phyloP scores from a whole-genome alignment of 2,113 vertebrate species.

The Rhynchomys soricoides region DNA sequence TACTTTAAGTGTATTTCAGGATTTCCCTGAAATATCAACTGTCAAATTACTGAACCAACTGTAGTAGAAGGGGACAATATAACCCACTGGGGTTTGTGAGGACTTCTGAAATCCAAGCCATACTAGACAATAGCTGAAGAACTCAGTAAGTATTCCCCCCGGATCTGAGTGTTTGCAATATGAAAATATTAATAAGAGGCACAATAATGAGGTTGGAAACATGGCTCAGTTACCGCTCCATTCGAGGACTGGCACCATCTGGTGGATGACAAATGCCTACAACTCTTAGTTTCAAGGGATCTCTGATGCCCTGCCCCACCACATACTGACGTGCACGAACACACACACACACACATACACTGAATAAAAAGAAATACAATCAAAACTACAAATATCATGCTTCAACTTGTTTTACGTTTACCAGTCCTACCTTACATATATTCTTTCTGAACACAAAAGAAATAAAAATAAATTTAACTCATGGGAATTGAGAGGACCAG shows the following conservation, averaged over 20 bases:
- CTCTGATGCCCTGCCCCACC: background rate
- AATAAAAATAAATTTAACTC: constrained; percentile 22
- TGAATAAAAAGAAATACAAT: background rate
- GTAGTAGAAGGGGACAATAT: background rate
- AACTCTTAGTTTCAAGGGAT: background rate
- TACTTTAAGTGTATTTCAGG: constrained; percentile 48
- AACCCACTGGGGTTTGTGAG: background rate
- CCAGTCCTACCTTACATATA: constrained; percentile 35
- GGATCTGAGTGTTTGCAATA: background rate
- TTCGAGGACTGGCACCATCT: background rate
- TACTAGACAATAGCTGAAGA: background rate
- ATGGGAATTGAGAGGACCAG: constrained; percentile 27
- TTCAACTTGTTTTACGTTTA: constrained; percentile 44
- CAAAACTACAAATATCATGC: constrained; percentile 35
- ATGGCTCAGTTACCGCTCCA: background rate
- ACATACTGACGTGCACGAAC: background rate
- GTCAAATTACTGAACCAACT: background rate
- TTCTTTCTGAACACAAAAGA: constrained; percentile 44
- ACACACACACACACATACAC: too few species aligned
- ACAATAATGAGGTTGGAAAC: background rate
- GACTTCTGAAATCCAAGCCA: constrained; percentile 21
- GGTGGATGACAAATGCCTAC: background rate
- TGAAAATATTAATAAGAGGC: constrained; percentile 12
- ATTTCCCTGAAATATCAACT: constrained; percentile 27
- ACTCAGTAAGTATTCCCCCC: background rate